Base-by-base conservation (phyloP, 37 sponge, comb jelly and placozoan species). In the Ianthella basta region DNA sequence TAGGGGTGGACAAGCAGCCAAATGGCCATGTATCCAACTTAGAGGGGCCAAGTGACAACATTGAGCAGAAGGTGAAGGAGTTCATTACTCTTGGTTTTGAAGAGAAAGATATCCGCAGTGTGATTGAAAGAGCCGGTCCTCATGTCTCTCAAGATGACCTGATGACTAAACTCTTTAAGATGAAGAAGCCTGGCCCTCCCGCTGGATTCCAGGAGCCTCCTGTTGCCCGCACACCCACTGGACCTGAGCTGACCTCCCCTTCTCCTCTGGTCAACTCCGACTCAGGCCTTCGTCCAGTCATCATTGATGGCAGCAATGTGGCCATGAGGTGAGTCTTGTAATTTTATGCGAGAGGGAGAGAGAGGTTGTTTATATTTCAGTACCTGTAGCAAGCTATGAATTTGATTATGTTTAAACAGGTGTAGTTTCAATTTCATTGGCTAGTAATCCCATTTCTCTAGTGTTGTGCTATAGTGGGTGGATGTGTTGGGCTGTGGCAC, bases 251-350 rank as follows among this genome's bases (percentile, higher is more conserved):
- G 2, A 29, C 44, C 14, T 1, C 57, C 53, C 24, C 19, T 80
- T 1, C 79, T 39, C 32, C 34, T 24, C 19, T 39, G n/a, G 37
- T 40, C 79, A 80, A 56, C 19, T 44, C 82, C 10, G 77, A 80
- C 5, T 20, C 80, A 4, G 34, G 36, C 0, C 86, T 93, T 56
- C 85, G 94, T 60, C 89, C 85, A 18, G 89, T 96, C 85, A 88
- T 96, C 56, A 89, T 96, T 50, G 96, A 96, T 89, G 96, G 96
- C 13, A 96, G 96, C 90, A 96, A 96, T 79, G 89, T 96, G 6
- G 96, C 96, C 2, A 96, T 96, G 94, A 96, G 83, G 96, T 96
- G 55, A 80, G 94, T 59, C 44, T 75, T 24, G 59, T 57, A 18
- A 15, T 57, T 18, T 18, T 57, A 18, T 57, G n/a, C n/a, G n/a